phyloP scores from a whole-genome alignment of 2,797 vertebrate species.

The Crypturellus tataupa region DNA sequence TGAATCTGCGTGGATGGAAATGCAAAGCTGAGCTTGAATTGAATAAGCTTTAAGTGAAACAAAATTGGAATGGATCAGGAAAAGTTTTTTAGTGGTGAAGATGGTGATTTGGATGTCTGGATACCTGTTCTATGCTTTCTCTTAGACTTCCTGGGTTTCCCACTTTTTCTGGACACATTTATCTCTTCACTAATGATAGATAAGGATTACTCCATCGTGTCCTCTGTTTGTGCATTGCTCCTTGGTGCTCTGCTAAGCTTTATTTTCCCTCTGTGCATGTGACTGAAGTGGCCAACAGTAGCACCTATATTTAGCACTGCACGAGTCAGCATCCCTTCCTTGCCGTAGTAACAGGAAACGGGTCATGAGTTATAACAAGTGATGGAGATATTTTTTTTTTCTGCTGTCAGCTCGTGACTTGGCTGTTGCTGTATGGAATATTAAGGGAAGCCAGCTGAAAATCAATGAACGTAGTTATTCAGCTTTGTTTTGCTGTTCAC shows the following conservation, averaged over 20 bases:
- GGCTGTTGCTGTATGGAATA: neutral
- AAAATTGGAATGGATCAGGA: neutral
- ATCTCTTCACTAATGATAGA: neutral
- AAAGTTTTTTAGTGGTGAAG: neutral
- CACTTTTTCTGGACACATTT: neutral
- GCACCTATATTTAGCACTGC: constrained; percentile 60
- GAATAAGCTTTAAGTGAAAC: neutral
- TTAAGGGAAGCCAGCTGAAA: neutral
- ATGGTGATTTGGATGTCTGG: neutral
- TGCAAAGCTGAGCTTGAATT: neutral
- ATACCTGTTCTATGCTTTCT: neutral
- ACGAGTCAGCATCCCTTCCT: constrained; percentile 40
- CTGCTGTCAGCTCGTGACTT: neutral
- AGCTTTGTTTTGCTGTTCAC: neutral
- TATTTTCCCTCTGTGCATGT: constrained; percentile 13
- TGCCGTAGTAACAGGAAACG: constrained; percentile 35
- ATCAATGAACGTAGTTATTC: neutral
- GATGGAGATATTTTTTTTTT: neutral
- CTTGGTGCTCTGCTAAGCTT: neutral
- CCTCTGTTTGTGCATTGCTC: neutral
- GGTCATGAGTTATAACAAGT: neutral
- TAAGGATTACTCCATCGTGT: neutral
- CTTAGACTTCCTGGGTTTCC: neutral
- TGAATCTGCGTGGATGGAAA: neutral
- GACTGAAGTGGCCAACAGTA: neutral